Conservation (phyloP, 2,797 vertebrate genomes). For the Erpetoichthys calabaricus region DNA sequence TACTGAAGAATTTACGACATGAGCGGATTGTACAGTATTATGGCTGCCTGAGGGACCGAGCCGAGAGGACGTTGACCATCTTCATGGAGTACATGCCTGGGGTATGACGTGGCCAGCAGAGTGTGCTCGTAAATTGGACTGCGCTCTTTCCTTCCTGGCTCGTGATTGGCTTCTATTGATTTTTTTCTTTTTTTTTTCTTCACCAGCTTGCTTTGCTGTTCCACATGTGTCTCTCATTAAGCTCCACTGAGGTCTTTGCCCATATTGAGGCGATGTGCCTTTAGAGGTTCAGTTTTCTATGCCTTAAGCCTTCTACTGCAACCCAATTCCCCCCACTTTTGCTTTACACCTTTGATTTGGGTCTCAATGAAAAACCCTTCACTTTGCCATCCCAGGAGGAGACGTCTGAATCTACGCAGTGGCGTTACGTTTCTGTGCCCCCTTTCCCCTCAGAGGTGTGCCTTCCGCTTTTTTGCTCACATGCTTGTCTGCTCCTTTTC, state of each 20-base stretch:
- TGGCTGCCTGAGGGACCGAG: constrained; percentile 77
- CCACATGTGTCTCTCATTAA: neutral
- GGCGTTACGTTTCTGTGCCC: neutral
- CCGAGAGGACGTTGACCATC: constrained; percentile 87
- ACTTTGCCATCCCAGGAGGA: neutral
- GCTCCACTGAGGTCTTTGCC: neutral
- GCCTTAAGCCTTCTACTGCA: too few species aligned
- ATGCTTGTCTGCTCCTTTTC: constrained; percentile 1
- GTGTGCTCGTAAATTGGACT: neutral
- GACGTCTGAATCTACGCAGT: neutral
- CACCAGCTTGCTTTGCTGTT: neutral
- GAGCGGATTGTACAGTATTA: constrained; percentile 95
- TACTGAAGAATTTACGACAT: constrained; percentile 90
- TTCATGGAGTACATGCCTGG: constrained; percentile 99
- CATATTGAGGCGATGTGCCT: too few species aligned
- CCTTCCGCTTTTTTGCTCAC: neutral
- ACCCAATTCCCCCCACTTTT: too few species aligned
- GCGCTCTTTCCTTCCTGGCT: neutral
- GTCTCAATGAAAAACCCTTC: too few species aligned
- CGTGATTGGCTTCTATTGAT: neutral
- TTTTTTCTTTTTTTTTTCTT: neutral
- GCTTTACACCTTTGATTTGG: too few species aligned
- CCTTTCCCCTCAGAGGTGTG: neutral
- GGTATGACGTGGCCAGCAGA: constrained; percentile 41
- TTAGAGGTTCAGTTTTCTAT: too few species aligned